Conservation (phyloP, 2,113 vertebrate genomes). For the Tetraodon nigroviridis region DNA sequence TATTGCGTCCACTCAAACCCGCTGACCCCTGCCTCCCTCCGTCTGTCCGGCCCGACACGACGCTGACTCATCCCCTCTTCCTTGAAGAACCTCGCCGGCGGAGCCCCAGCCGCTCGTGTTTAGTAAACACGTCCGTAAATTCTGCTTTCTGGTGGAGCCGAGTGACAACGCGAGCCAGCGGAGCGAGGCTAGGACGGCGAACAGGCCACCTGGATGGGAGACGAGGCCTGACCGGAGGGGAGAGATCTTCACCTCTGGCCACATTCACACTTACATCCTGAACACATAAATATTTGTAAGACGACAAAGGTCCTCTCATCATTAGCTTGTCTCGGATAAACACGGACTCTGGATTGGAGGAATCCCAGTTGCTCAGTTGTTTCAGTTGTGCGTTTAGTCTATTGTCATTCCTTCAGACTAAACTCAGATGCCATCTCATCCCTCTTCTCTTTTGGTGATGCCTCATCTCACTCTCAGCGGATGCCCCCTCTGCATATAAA, state of each 20-base stretch:
- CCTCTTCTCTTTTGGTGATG: not conserved
- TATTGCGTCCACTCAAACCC: constrained; percentile 39
- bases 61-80: constrained; percentile 11
- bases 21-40: constrained; percentile 21
- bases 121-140: constrained; percentile 68
- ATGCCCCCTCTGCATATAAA: not conserved
- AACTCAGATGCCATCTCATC: not conserved
- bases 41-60: constrained; percentile 2
- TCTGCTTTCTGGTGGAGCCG: constrained; percentile 25
- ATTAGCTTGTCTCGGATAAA: constrained; percentile 22
- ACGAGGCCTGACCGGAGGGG: constrained; percentile 24
- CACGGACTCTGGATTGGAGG: constrained; percentile 7
- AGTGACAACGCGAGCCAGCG: constrained; percentile 24
- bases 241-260: constrained; percentile 5
- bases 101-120: constrained; percentile 69
- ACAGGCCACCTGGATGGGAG: constrained; percentile 55
- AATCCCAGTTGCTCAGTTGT: constrained; percentile 15
- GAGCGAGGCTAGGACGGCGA: constrained; percentile 26
- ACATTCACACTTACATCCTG: constrained; percentile 14
- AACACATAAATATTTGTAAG: constrained; percentile 55
- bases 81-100: constrained; percentile 50
- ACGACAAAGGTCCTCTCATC: constrained; percentile 25
- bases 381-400: constrained; percentile 47
- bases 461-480: not conserved
- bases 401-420: constrained; percentile 17